phyloP scores from a whole-genome alignment of 2,797 vertebrate species.

The Diplodus puntazzo region DNA sequence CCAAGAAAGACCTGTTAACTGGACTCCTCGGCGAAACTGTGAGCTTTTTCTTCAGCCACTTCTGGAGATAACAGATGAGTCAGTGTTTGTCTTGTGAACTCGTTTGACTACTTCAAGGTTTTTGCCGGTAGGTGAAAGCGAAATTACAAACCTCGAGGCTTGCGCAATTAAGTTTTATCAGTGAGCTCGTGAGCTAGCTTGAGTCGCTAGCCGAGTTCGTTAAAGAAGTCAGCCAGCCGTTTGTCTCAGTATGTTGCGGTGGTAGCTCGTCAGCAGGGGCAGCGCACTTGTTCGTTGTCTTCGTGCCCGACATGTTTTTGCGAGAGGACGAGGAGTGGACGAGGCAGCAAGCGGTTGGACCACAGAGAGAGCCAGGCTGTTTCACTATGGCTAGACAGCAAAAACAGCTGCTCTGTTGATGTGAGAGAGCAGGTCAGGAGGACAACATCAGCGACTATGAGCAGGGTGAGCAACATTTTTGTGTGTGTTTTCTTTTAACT shows the following conservation, averaged over 20 bases:
- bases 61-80: background rate
- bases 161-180: conserved; percentile 71
- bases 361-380: conserved; percentile 33
- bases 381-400: conserved; percentile 64
- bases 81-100: background rate
- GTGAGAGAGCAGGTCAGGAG: conserved; percentile 60
- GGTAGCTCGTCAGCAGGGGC: conserved; percentile 32
- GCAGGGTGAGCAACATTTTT: conserved; percentile 74
- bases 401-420: conserved; percentile 72
- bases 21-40: conserved; percentile 22
- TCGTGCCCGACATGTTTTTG: conserved; percentile 67
- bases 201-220: conserved; percentile 62
- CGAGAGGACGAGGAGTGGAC: conserved; percentile 27
- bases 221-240: conserved; percentile 59
- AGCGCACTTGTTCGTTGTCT: conserved; percentile 26
- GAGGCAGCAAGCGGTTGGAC: conserved; percentile 50
- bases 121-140: conserved; percentile 35
- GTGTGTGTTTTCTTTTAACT: background rate
- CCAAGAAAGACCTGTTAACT: conserved; percentile 61
- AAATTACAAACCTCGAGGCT: conserved; percentile 36
- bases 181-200: conserved; percentile 65
- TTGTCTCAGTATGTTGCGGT: conserved; percentile 63
- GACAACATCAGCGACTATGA: conserved; percentile 80
- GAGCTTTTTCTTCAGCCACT: conserved; percentile 3
- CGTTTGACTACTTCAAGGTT: conserved; percentile 20